A percentile compares a stretch with the other conserved stretches of the same genome.
phyloP scores from a whole-genome alignment of 2,113 vertebrate species.

The Sylvietta virens region DNA sequence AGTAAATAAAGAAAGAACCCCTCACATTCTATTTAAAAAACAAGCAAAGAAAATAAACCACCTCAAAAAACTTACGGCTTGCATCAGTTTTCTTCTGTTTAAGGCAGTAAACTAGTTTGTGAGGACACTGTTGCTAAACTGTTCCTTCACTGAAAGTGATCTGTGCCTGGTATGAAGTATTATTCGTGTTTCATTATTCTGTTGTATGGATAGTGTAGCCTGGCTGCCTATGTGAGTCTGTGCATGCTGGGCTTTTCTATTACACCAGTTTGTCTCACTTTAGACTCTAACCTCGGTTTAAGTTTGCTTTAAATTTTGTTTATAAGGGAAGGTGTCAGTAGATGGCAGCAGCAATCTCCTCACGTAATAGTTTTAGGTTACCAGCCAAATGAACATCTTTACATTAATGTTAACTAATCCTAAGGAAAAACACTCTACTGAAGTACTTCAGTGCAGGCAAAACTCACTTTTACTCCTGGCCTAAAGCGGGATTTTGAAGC shows the following conservation, averaged over 20 bases:
- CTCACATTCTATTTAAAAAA: not conserved
- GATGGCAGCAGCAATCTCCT: conserved; percentile 72
- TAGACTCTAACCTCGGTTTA: not conserved
- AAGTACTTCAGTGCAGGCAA: not conserved
- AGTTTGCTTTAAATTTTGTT: not conserved
- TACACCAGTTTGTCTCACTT: not conserved
- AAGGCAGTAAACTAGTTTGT: not conserved
- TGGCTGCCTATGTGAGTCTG: not conserved
- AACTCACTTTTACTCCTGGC: not conserved
- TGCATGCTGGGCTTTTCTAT: not conserved
- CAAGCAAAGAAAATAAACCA: not conserved
- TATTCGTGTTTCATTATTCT: not conserved
- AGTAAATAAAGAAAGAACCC: not conserved
- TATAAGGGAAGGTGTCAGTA: conserved; percentile 55
- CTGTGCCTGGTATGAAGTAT: not conserved
- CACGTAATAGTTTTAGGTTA: not conserved
- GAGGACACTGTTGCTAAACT: not conserved
- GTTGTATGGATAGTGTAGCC: not conserved
- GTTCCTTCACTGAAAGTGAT: not conserved
- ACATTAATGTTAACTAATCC: not conserved
- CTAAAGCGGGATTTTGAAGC: not conserved
- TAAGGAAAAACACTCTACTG: not conserved
- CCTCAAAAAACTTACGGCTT: not conserved
- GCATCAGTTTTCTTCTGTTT: not conserved
- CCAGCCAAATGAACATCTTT: not conserved